These are phyloP conservation scores for Ahaetulla prasina DNA, from an alignment of 2,113 vertebrate genomes.

Conservation along the genomic window DNA sequence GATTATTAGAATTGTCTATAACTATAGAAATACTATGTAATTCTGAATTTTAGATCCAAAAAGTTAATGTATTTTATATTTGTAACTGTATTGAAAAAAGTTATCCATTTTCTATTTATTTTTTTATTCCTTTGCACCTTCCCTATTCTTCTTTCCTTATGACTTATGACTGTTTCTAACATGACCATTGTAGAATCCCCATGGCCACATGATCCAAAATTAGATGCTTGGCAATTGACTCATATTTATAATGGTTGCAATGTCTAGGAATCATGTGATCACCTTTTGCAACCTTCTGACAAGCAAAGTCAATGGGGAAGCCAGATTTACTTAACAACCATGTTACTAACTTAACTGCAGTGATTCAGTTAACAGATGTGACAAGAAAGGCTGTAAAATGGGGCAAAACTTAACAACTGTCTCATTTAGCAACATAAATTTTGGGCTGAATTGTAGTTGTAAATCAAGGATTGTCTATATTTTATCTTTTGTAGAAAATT, in stretches of 20 bases:
- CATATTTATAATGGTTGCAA: neutral
- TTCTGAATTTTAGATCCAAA: too few species aligned
- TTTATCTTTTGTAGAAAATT: neutral
- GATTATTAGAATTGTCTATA: too few species aligned
- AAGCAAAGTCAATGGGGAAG: neutral
- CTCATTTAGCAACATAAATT: neutral
- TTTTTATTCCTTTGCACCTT: too few species aligned
- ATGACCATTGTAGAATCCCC: neutral
- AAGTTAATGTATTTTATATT: too few species aligned
- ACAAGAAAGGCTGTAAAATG: neutral
- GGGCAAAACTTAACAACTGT: neutral
- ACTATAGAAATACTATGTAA: too few species aligned
- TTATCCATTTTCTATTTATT: too few species aligned
- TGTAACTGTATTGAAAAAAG: too few species aligned
- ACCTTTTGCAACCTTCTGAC: neutral
- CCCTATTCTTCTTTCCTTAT: too few species aligned
- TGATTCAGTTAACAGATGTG: neutral
- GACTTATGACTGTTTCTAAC: neutral
- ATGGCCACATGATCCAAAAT: neutral
- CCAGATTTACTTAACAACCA: neutral
- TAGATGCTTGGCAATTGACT: neutral
- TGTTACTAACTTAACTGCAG: neutral
- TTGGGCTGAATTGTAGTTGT: neutral
- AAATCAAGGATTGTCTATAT: neutral
- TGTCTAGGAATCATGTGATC: neutral